Conservation (phyloP, 2,888 invertebrate genomes). For the Cartodere bifasciata region DNA sequence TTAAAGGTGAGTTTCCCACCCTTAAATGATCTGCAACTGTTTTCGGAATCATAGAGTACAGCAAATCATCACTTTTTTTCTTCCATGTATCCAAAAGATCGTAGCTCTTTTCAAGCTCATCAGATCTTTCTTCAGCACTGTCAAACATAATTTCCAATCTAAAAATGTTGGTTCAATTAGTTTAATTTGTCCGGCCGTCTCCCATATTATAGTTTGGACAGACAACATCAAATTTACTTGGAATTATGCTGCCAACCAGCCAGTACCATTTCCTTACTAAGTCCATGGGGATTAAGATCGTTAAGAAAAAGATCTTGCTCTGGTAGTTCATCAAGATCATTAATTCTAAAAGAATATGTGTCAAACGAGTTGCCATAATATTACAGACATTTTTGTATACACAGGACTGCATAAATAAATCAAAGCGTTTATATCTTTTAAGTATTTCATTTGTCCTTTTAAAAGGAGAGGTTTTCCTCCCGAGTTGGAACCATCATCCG, state of each 20-base stretch:
- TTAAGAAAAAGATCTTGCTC: constrained; percentile 65
- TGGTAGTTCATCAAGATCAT: constrained; percentile 67
- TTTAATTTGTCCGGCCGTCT: neutral
- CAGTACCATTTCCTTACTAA: constrained; percentile 67
- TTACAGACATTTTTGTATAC: constrained; percentile 37
- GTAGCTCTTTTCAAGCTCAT: constrained; percentile 63
- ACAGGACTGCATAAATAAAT: constrained; percentile 78
- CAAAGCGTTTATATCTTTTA: constrained; percentile 67
- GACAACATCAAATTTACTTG: constrained; percentile 37
- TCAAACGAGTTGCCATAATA: too few relatives aligned
- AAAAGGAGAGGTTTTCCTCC: constrained; percentile 57
- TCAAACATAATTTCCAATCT: constrained; percentile 69
- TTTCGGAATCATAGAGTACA: constrained; percentile 85
- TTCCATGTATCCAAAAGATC: constrained; percentile 72
- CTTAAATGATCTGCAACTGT: constrained; percentile 68
- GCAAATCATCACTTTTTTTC: constrained; percentile 65
- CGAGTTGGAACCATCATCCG: constrained; percentile 26
- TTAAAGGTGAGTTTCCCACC: constrained; percentile 58
- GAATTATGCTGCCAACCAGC: constrained; percentile 76
- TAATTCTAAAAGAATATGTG: too few relatives aligned
- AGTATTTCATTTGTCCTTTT: constrained; percentile 73
- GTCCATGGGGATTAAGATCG: constrained; percentile 71
- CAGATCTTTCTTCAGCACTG: constrained; percentile 62
- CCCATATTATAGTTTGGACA: too few relatives aligned
- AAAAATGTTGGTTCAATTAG: constrained; percentile 11